Percentiles rank a stretch among this genome's conserved stretches.
Conservation (phyloP, 2,113 vertebrate genomes). For the Tupaia tana region DNA sequence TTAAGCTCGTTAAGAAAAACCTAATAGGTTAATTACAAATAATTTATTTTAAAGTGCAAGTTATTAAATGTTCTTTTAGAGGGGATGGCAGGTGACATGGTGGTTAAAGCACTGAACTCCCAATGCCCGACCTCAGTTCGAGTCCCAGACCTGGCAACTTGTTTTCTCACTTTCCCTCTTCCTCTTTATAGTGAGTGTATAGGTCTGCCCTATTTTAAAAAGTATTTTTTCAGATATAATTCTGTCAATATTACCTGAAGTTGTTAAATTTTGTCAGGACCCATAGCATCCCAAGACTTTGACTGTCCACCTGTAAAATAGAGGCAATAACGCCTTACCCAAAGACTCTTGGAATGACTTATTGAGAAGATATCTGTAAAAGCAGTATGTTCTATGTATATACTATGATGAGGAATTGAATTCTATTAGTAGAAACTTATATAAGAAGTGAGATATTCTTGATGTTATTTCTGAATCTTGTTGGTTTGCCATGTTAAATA, state of each 20-base stretch:
- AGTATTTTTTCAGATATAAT: neutral
- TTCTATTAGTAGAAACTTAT: neutral
- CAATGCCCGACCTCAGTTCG: too few species aligned
- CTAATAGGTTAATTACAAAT: neutral
- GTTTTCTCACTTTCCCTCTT: too few species aligned
- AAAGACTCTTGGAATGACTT: neutral
- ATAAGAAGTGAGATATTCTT: neutral
- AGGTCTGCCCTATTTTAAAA: too few species aligned
- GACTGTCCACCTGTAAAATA: neutral
- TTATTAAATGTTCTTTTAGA: neutral
- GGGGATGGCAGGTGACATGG: too few species aligned
- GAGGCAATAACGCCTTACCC: neutral
- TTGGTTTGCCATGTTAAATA: neutral
- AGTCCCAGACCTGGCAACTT: too few species aligned
- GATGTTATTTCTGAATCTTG: conserved; percentile 3
- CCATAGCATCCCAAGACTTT: neutral
- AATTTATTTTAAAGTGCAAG: neutral
- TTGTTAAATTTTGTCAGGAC: neutral
- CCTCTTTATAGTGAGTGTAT: too few species aligned
- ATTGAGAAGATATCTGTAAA: conserved; percentile 7
- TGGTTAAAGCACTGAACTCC: too few species aligned
- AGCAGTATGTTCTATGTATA: neutral
- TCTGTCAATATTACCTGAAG: neutral
- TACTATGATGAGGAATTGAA: neutral
- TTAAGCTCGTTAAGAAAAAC: conserved; percentile 7